phyloP scores from a whole-genome alignment of 2,888 invertebrate species.

The Plebejus melissa region DNA sequence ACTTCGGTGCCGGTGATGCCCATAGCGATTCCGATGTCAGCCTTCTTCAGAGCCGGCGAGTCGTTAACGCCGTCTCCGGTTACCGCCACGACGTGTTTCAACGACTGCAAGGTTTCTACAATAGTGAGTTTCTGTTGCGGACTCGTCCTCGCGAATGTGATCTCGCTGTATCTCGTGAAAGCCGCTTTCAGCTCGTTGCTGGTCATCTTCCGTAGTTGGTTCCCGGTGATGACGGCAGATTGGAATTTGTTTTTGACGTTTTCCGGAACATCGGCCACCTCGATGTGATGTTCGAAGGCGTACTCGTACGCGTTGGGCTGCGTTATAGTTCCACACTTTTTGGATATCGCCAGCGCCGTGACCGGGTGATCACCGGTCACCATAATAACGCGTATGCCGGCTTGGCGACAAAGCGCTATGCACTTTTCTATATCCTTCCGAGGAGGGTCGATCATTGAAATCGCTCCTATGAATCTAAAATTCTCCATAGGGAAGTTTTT shows the following conservation, averaged over 20 bases:
- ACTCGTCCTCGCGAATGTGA: conserved; percentile 86
- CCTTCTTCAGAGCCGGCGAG: conserved; percentile 91
- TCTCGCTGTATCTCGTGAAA: conserved; percentile 81
- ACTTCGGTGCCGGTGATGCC: conserved; percentile 88
- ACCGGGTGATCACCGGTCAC: conserved; percentile 87
- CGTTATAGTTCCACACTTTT: conserved; percentile 82
- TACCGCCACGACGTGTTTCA: conserved; percentile 90
- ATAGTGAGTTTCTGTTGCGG: conserved; percentile 84
- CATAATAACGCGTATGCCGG: conserved; percentile 86
- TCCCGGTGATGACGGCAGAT: conserved; percentile 67
- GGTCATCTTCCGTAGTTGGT: conserved; percentile 80
- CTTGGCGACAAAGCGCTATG: conserved; percentile 82
- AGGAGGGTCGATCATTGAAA: conserved; percentile 87
- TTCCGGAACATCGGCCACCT: conserved; percentile 70
- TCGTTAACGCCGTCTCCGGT: conserved; percentile 95
- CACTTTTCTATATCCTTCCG: conserved; percentile 82
- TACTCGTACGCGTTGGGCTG: conserved; percentile 84
- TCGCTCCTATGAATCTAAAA: conserved; percentile 80
- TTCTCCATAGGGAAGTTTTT: conserved; percentile 83
- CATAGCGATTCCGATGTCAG: conserved; percentile 91
- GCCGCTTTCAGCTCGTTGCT: conserved; percentile 76
- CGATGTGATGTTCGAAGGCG: conserved; percentile 80
- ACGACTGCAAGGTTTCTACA: conserved; percentile 88
- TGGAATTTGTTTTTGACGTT: conserved; percentile 64
- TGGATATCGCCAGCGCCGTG: conserved; percentile 86